A percentile compares a stretch with the other conserved stretches of the same genome.
phyloP scores from a whole-genome alignment of 2,888 invertebrate species.

The Lymantria monacha region DNA sequence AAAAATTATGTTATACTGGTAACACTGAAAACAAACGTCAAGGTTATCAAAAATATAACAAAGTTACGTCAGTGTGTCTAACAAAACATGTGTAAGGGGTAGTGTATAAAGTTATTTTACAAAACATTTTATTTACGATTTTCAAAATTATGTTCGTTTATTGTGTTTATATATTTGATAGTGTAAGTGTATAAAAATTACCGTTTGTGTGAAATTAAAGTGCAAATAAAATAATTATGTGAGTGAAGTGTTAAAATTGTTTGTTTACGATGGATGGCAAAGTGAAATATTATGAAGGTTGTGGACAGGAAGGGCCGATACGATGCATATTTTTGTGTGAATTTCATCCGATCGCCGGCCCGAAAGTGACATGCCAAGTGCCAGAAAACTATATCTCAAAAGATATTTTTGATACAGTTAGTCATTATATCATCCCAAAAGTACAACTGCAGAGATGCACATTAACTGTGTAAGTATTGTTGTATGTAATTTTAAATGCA shows the following conservation, averaged over 20 bases:
- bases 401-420: conserved; percentile 91
- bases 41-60: too few species aligned
- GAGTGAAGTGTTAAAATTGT: conserved; percentile 31
- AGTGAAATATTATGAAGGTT: conserved; percentile 79
- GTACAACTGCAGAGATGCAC: conserved; percentile 89
- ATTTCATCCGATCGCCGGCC: conserved; percentile 89
- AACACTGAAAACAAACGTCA: too few species aligned
- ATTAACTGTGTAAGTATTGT: conserved; percentile 87
- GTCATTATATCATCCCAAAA: conserved; percentile 92
- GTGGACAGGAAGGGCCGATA: conserved; percentile 86
- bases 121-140: conserved; percentile 42
- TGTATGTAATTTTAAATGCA: conserved; percentile 7
- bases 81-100: conserved; percentile 16
- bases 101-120: conserved; percentile 15
- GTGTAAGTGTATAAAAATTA: conserved; percentile 10
- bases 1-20: too few species aligned
- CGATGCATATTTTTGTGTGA: conserved; percentile 90
- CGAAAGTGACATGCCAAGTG: conserved; percentile 90
- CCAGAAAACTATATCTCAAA: conserved; percentile 90
- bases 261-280: conserved; percentile 69
- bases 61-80: conserved; percentile 5
- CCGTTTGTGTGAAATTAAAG: conserved; percentile 15
- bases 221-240: conserved; percentile 21
- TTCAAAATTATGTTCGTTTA: conserved; percentile 32
- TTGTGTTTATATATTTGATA: conserved; percentile 16